Evolutionary conservation across 2,113 vertebrate genomes (phyloP).

Genomic region (Melanotaenia duboulayi): DNA sequence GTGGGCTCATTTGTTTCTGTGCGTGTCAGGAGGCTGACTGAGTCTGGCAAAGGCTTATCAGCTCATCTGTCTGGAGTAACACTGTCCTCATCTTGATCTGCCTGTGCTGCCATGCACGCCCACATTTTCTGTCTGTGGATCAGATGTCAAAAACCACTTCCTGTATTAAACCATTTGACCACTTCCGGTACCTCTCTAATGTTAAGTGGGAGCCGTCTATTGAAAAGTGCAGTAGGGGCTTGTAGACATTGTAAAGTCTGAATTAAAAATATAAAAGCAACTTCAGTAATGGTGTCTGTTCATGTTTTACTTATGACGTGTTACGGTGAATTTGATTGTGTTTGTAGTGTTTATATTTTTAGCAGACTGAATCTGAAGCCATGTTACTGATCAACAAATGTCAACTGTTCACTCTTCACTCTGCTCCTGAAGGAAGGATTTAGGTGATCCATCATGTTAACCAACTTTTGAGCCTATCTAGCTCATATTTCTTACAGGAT

Average conservation of each 20-base stretch:
- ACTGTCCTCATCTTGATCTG: slow-evolving; percentile 62
- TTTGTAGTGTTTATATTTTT: background rate
- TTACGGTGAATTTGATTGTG: background rate
- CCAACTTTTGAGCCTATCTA: background rate
- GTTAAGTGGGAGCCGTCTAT: background rate
- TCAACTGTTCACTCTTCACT: background rate
- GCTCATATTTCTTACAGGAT: background rate
- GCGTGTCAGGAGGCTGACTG: slow-evolving; percentile 49
- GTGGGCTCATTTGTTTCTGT: slow-evolving; percentile 19
- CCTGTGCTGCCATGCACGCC: slow-evolving; percentile 57
- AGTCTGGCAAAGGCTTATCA: slow-evolving; percentile 70
- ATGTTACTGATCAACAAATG: too few species aligned
- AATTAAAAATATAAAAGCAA: background rate
- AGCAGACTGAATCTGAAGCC: background rate
- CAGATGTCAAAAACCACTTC: slow-evolving; percentile 70
- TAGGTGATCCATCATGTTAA: background rate
- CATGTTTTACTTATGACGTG: background rate
- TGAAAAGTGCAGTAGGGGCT: background rate
- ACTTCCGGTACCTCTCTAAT: slow-evolving; percentile 50
- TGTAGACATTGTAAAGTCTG: background rate
- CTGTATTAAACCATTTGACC: slow-evolving; percentile 58
- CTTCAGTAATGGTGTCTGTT: background rate
- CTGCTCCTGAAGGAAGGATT: background rate
- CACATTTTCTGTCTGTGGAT: slow-evolving; percentile 57
- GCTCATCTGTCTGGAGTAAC: slow-evolving; percentile 75